Evolutionary conservation across 2,113 vertebrate species (phyloP).

Genomic region (Marcusenius ussheri): DNA sequence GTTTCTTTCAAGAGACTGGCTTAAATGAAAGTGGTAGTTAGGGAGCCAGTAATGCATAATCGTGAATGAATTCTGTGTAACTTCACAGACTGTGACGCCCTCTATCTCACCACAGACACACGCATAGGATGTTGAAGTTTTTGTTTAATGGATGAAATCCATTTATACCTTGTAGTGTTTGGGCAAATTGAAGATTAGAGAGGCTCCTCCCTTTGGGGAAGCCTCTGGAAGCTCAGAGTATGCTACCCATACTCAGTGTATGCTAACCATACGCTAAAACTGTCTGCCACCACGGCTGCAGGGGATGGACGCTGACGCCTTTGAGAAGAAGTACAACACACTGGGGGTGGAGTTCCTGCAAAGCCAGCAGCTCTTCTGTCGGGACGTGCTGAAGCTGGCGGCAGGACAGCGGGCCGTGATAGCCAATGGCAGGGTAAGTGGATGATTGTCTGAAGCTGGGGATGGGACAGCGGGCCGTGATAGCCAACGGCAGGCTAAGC

Average conservation of each 20-base stretch:
- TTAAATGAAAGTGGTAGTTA: slow-evolving; percentile 21
- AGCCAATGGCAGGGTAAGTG: slow-evolving; percentile 88
- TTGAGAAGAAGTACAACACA: slow-evolving; percentile 94
- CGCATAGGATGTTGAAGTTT: neutral
- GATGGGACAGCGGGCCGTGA: too few species aligned
- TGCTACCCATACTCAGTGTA: neutral
- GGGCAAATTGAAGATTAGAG: neutral
- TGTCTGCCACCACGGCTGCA: slow-evolving; percentile 41
- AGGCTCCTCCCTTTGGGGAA: neutral
- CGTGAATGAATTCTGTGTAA: slow-evolving; percentile 52
- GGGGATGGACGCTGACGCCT: slow-evolving; percentile 76
- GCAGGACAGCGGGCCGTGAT: slow-evolving; percentile 75
- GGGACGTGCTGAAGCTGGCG: slow-evolving; percentile 74
- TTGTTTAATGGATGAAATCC: neutral
- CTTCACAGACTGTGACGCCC: slow-evolving; percentile 19
- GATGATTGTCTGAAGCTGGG: neutral
- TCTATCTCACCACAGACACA: neutral
- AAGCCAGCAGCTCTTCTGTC: slow-evolving; percentile 81
- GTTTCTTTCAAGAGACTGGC: slow-evolving; percentile 52
- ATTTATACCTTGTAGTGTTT: neutral
- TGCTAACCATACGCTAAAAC: neutral
- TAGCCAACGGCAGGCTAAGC: slow-evolving; percentile 82
- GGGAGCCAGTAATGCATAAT: slow-evolving; percentile 54
- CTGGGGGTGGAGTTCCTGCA: slow-evolving; percentile 76
- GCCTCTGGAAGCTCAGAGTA: neutral